phyloP scores from a whole-genome alignment of 30 jellyfish, hydroid and myxozoan species.

The Chrysaora quinquecirrha region DNA sequence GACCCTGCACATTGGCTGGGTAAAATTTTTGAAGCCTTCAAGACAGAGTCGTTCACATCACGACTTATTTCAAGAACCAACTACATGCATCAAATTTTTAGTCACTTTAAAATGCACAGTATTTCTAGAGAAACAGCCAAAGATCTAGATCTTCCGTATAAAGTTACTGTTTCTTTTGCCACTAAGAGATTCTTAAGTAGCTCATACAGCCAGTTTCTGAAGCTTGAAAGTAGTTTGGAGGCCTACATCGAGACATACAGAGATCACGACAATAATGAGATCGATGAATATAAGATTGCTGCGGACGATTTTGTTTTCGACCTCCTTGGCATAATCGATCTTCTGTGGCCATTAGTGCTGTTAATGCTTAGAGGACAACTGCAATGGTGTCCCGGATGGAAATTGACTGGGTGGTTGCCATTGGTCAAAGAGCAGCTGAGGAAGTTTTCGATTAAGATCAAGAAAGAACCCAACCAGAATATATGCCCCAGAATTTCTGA shows the following conservation, averaged over 20 bases:
- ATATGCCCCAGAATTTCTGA: too few species aligned
- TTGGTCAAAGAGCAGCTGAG: not conserved
- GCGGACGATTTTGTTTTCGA: slow-evolving; percentile 9
- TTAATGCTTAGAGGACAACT: not conserved
- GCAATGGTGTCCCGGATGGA: slow-evolving; percentile 6
- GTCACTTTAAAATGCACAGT: slow-evolving; percentile 32
- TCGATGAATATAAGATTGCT: slow-evolving; percentile 23
- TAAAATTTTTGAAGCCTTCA: slow-evolving; percentile 2
- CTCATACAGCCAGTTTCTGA: not conserved
- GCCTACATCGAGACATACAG: slow-evolving; percentile 1
- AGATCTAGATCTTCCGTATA: slow-evolving; percentile 38
- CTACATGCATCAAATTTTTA: slow-evolving; percentile 18
- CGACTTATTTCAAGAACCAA: slow-evolving; percentile 18
- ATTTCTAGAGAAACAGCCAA: slow-evolving; percentile 41
- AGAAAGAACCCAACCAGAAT: not conserved
- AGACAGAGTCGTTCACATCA: not conserved
- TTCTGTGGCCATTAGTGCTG: not conserved
- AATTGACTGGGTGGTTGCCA: not conserved
- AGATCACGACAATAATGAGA: not conserved
- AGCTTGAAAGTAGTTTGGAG: slow-evolving; percentile 18
- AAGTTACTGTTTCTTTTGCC: slow-evolving; percentile 21
- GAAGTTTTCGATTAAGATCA: not conserved
- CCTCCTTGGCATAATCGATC: slow-evolving; percentile 7
- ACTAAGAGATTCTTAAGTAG: slow-evolving; percentile 20
- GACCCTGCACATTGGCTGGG: slow-evolving; percentile 54